phyloP scores from a whole-genome alignment of 2,888 invertebrate species.

The Scaptomyza polygonia region DNA sequence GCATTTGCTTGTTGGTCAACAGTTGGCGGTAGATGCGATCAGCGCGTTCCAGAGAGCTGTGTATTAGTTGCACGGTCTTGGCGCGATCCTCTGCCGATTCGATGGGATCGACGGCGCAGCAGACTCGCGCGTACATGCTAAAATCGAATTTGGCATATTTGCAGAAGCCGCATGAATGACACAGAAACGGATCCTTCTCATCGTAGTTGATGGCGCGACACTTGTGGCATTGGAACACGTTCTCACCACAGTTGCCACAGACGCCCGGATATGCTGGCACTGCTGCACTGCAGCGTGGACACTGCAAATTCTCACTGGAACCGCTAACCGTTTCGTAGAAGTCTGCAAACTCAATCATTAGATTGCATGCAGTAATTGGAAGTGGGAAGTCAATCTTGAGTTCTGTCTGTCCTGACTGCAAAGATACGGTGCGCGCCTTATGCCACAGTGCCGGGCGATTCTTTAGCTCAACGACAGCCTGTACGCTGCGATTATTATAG shows the following conservation, averaged over 20 bases:
- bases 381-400: conserved; percentile 98
- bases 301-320: conserved; percentile 96
- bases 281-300: conserved; percentile 97
- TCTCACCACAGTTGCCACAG: conserved; percentile 93
- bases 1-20: conserved; percentile 93
- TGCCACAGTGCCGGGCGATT: conserved; percentile 99
- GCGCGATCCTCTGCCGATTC: conserved; percentile 98
- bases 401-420: conserved; percentile 96
- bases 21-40: conserved; percentile 96
- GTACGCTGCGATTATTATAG: conserved; percentile 97
- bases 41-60: conserved; percentile 95
- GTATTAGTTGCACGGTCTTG: conserved; percentile 96
- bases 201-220: conserved; percentile 99
- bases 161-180: conserved; percentile 99
- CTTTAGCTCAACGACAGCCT: conserved; percentile 98
- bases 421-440: conserved; percentile 95
- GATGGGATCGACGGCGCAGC: conserved; percentile 98
- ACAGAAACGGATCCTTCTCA: conserved; percentile 99
- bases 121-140: conserved; percentile 94
- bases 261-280: conserved; percentile 99
- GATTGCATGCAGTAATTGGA: conserved; percentile 98
- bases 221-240: conserved; percentile 99
- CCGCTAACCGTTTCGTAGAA: conserved; percentile 97
- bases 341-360: conserved; percentile 99
- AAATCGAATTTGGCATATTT: conserved; percentile 99